Base-by-base conservation (phyloP, 2,888 invertebrate species). In the Sphaeridia pumilis region DNA sequence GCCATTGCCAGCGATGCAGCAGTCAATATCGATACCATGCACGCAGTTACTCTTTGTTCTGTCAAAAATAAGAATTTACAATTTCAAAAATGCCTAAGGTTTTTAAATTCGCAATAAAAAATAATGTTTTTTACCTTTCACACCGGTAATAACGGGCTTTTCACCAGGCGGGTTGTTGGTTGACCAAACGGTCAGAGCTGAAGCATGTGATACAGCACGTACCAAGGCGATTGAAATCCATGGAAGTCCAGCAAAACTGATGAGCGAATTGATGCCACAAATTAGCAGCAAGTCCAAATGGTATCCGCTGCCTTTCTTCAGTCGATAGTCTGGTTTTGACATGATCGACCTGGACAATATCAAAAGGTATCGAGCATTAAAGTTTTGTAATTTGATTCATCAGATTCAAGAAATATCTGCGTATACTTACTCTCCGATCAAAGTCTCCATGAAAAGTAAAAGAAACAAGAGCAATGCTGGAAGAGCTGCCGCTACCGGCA, bases 1-100 rank as follows among this genome's bases (percentile, higher is more conserved):
- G 87, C 80, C 78, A 90, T 86, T 49, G 87, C 73, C 34, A 94
- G 86, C 0, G 92, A 89, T 20, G 85, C 69, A 4, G 90, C 90
- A 54, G 88, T 81, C 66, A 92, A 73, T 7, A 84, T 68, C 1
- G 89, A 78, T 2, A 92, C 88, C 52, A 83, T 72, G 26, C 93
- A 76, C 1, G 83, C 84, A 47, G 88, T 87, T 36, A 93, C 72
- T 31, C 93, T 78, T 74, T 93, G 93, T 67, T 90, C 89, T 78
- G 31, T n/a, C n/a, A n/a, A n/a, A n/a, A n/a, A n/a, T n/a, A n/a
- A n/a, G n/a, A n/a, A 31, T 10, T 14, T 7, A 31, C 31, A 31
- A 31, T 10, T 31, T 31, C 31, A 31, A 14, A n/a, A 14, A 31
- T 31, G 31, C 31, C 31, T 10, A 14, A 7, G 31, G 7, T 31